Evolutionary conservation across 2,888 invertebrate species (phyloP).

Genomic region (Oscheius myriophilus): DNA sequence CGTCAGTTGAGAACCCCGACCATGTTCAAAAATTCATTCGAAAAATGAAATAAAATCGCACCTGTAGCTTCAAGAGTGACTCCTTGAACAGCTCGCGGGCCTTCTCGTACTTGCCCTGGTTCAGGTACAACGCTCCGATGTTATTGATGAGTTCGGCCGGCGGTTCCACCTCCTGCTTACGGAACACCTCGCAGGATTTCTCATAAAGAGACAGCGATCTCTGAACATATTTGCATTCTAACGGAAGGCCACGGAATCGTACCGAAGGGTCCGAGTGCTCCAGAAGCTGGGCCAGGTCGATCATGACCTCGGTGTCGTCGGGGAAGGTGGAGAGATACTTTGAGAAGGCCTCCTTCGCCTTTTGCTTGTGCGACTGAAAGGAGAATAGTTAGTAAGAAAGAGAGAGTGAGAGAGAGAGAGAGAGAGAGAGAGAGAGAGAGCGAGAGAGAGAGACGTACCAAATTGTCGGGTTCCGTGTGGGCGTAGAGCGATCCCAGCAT

Average conservation of each 20-base stretch:
- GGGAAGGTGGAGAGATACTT: conserved; percentile 94
- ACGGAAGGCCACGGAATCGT: not conserved
- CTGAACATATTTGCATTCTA: conserved; percentile 69
- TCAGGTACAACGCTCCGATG: conserved; percentile 87
- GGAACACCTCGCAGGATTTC: conserved; percentile 88
- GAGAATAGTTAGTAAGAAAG: not conserved
- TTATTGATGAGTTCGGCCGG: conserved; percentile 98
- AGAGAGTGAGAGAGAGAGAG: not conserved
- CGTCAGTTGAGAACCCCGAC: too few relatives aligned
- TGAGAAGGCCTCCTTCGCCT: conserved; percentile 82
- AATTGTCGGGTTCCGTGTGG: conserved; percentile 62
- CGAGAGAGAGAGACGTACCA: not conserved
- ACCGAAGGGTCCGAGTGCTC: conserved; percentile 88
- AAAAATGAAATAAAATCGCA: too few relatives aligned
- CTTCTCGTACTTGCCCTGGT: conserved; percentile 85
- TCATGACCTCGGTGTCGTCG: conserved; percentile 93
- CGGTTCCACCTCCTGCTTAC: conserved; percentile 79
- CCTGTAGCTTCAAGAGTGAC: conserved; percentile 32
- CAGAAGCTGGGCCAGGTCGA: conserved; percentile 95
- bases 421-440: not conserved
- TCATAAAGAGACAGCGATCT: conserved; percentile 90
- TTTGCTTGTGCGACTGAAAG: conserved; percentile 31
- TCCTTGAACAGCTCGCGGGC: conserved; percentile 76
- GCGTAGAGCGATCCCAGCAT: conserved; percentile 96
- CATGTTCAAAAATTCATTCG: too few relatives aligned